Evolutionary conservation across 2,888 invertebrate genomes (phyloP).

Genomic region (Drosophila anomelani): DNA sequence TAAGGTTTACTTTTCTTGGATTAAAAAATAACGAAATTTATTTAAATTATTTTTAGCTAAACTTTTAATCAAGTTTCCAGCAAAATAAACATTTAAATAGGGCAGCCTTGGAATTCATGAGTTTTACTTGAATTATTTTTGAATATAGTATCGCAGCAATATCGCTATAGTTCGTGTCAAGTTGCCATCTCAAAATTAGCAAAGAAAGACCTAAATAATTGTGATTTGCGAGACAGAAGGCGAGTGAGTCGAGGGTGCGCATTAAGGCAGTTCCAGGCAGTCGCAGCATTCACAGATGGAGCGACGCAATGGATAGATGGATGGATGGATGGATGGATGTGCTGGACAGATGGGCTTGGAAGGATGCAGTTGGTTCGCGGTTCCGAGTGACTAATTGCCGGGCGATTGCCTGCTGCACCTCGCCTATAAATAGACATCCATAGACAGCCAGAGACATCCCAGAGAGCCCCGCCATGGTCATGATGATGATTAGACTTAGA

Average conservation of each 20-base stretch:
- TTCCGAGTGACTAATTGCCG: conserved; percentile 74
- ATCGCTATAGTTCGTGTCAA: conserved; percentile 11
- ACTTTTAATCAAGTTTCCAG: too few relatives aligned
- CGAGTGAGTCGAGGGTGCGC: conserved; percentile 31
- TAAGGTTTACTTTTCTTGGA: too few relatives aligned
- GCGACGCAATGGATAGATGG: conserved; percentile 29
- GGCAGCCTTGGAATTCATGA: not conserved
- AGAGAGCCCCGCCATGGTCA: not conserved
- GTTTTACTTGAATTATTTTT: not conserved
- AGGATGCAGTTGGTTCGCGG: conserved; percentile 23
- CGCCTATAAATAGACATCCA: conserved; percentile 64
- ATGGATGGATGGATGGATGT: conserved; percentile 47
- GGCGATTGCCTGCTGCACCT: conserved; percentile 58
- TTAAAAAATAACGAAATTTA: too few relatives aligned
- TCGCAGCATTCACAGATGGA: conserved; percentile 45
- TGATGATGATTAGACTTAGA: conserved; percentile 36
- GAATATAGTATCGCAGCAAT: not conserved
- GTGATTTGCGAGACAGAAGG: conserved; percentile 13
- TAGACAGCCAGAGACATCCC: conserved; percentile 2
- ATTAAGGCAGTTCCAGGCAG: conserved; percentile 16
- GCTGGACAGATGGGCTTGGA: conserved; percentile 20
- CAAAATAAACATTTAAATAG: too few relatives aligned
- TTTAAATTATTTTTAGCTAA: too few relatives aligned
- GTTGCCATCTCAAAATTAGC: not conserved
- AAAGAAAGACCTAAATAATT: conserved; percentile 31